These are phyloP conservation scores for Rhynchopsitta pachyrhyncha DNA, from an alignment of 2,113 vertebrate genomes.

Conservation along the genomic window DNA sequence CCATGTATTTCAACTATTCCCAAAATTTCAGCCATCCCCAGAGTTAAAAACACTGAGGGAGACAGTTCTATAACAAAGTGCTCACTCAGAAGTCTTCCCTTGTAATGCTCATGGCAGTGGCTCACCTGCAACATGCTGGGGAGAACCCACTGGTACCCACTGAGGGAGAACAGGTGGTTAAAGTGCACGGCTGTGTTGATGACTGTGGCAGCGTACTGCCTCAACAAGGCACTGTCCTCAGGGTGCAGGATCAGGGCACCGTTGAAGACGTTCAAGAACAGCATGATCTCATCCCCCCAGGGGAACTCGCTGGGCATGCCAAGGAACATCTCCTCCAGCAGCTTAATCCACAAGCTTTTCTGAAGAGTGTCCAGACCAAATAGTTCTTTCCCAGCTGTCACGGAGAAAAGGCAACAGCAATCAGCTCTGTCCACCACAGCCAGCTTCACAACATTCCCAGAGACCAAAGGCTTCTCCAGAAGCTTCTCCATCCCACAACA, in stretches of 20 bases:
- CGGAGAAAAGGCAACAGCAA: background rate
- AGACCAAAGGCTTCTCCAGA: background rate
- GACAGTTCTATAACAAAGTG: background rate
- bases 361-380: constrained; percentile 97
- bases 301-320: constrained; percentile 99
- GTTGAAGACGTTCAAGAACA: constrained; percentile 96
- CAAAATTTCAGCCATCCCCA: background rate
- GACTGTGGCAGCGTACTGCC: constrained; percentile 94
- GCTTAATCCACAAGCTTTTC: constrained; percentile 98
- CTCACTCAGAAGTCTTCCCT: rapidly evolving
- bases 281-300: constrained; percentile 99
- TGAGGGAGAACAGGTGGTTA: constrained; percentile 98
- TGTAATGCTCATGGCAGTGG: rapidly evolving
- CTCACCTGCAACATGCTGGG: constrained; percentile 96
- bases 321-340: constrained; percentile 98
- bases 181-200: constrained; percentile 98
- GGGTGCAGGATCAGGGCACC: constrained; percentile 95
- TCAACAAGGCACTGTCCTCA: constrained; percentile 92
- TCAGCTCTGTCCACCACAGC: background rate
- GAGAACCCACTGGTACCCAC: constrained; percentile 98
- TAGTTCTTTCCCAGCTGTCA: constrained; percentile 88
- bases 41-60: background rate
- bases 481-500: background rate
- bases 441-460: background rate
- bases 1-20: background rate